Conservation (phyloP, 2,797 vertebrate genomes). For the Falco peregrinus region DNA sequence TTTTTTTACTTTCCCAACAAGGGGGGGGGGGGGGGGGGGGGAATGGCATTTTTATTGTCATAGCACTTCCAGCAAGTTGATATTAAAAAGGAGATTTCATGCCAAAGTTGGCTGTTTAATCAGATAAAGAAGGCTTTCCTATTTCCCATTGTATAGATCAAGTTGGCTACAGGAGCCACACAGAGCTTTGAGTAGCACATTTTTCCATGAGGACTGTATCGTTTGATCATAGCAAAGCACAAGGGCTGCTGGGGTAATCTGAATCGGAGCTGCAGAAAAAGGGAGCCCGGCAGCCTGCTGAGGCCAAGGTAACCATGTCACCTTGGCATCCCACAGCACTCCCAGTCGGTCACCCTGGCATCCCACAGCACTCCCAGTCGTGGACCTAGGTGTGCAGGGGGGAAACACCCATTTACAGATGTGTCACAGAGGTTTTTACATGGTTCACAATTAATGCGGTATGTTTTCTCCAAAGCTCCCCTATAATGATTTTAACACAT, state of each 20-base stretch:
- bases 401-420: background rate
- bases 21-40: background rate
- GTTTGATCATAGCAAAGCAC: slow-evolving; percentile 59
- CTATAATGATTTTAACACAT: background rate
- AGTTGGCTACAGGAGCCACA: slow-evolving; percentile 64
- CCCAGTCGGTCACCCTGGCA: background rate
- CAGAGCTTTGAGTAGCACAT: slow-evolving; percentile 63
- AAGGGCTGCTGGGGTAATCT: slow-evolving; percentile 58
- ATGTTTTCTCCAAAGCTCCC: background rate
- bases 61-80: slow-evolving; percentile 52
- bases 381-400: background rate
- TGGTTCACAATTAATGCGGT: background rate
- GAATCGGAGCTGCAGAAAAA: slow-evolving; percentile 52
- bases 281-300: slow-evolving; percentile 52
- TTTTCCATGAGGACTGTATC: slow-evolving; percentile 34
- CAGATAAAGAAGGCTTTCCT: slow-evolving; percentile 63
- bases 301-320: slow-evolving; percentile 21
- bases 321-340: background rate
- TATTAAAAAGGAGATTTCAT: slow-evolving; percentile 64
- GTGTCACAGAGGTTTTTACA: background rate
- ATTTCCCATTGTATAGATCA: slow-evolving; percentile 65
- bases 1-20: slow-evolving; percentile 49
- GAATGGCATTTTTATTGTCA: slow-evolving; percentile 61
- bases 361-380: background rate
- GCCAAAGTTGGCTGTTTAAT: slow-evolving; percentile 58